Base-by-base conservation (phyloP, 2,113 vertebrate genomes). In the Rhinogobius similis region DNA sequence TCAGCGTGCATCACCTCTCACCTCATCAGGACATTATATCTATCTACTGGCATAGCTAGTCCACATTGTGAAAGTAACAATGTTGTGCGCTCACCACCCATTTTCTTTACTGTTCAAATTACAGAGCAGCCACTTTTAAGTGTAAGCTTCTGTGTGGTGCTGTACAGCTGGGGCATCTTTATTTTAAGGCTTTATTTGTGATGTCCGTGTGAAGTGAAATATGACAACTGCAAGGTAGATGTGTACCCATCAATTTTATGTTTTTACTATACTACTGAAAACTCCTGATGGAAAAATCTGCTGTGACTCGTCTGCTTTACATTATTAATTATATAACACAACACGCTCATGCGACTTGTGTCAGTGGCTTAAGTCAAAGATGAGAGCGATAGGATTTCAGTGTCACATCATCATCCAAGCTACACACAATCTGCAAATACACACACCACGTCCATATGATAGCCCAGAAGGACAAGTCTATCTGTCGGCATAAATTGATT, bases 401-500 rank as follows among this genome's bases (percentile, higher is more conserved):
- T 55, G 71, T 81, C 78, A 32, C 78, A 62, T 32, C 65, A 66
- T 32, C 65, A 63, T 78, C 70, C 53, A 63, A 24, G 65, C 74
- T 73, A 52, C 73, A 66, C 12, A 38, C 78, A 78, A 59, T 78
- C 80, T 77, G 64, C 84, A 81, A 67, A 82, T 70, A 76, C 55
- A 53, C 63, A 55, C 73, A 73, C 70, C 20, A 43, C 55, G 77
- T 81, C 55, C 72, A 69, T 79, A 72, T 52, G 79, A 76, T 78
- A 75, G 68, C 72, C 68, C 78, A 72, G 73, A 72, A 83, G 77
- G 83, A 86, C 79, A 56, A 76, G 81, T 76, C 36, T 72, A 77
- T 90, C 82, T 72, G 71, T 48, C 77, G 67, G 2, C 77, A 69
- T 75, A 64, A 81, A 82, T 65, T 84, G 85, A 88, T 89, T 85